These are phyloP conservation scores for Planiliza haematocheilus DNA, from an alignment of 2,113 vertebrate genomes.

Conservation along the genomic window DNA sequence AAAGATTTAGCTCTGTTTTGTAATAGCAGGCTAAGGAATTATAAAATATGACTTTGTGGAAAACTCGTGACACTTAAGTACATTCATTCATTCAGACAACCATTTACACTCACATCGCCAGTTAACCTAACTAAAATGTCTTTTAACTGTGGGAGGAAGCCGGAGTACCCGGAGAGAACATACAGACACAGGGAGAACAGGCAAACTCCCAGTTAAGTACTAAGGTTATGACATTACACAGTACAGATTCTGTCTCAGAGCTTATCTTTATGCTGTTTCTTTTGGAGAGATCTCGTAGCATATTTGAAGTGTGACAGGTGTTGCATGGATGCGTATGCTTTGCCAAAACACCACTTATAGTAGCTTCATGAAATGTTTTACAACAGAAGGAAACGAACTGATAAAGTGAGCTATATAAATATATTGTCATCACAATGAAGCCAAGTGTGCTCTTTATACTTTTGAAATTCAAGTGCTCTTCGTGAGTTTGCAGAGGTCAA, in stretches of 20 bases:
- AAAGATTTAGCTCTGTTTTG: slow-evolving; percentile 21
- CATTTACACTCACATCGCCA: too few relatives aligned
- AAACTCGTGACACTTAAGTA: too few relatives aligned
- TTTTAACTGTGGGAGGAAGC: too few relatives aligned
- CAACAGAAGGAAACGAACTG: slow-evolving; percentile 33
- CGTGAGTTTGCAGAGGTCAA: slow-evolving; percentile 2
- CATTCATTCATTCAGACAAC: too few relatives aligned
- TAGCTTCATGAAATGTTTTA: slow-evolving; percentile 43
- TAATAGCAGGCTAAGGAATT: not conserved
- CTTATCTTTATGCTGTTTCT: slow-evolving; percentile 18
- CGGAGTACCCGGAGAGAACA: too few relatives aligned
- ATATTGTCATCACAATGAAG: slow-evolving; percentile 20
- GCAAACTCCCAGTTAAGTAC: too few relatives aligned
- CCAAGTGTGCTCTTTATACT: not conserved
- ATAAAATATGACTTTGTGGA: not conserved
- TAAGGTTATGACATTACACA: slow-evolving; percentile 3
- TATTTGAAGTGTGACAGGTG: slow-evolving; percentile 47
- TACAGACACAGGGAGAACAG: too few relatives aligned
- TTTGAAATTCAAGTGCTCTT: not conserved
- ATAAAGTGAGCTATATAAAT: slow-evolving; percentile 17
- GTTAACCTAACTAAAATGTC: too few relatives aligned
- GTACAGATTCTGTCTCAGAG: not conserved
- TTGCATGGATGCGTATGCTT: slow-evolving; percentile 35
- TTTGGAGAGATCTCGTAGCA: not conserved
- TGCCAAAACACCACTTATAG: slow-evolving; percentile 47